Evolutionary conservation across 2,797 vertebrate genomes (phyloP), one percentile per base, ranked within the genome.

Genomic region (Myotis pilosus): DNA sequence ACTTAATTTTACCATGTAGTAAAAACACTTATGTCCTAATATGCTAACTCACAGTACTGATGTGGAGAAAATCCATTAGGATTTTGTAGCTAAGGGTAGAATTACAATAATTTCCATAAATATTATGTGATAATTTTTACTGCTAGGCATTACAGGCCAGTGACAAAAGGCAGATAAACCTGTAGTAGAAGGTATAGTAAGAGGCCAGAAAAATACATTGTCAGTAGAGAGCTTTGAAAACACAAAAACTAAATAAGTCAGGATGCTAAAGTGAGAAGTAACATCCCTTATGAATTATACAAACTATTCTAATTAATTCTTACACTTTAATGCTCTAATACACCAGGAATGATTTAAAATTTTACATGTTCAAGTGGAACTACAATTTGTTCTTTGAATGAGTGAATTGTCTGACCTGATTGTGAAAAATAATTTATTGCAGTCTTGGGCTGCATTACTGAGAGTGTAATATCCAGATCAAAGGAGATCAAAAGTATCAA

Each of bases 1-100:
- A 30, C 94, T 96, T 95, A 84, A 96, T 96, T 96, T 92, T 44
- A 80, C 11, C 20, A 86, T 82, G 36, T 72, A 85, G 68, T 60
- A 89, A 93, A 94, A 94, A 75, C 22, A 57, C 22, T 75, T 22
- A 0, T 74, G 78, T 2, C 53, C 60, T 92, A 20, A 69, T 19
- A 93, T 74, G 5, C 69, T 94, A 81, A 92, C 22, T 13, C 76
- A 75, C 7, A 68, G 1, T 49, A 86, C 53, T 90, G 33, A 38
- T 62, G 15, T 60, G 38, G 80, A 47, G 62, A 78, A 68, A 71
- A 68, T 83, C 90, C 78, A 78, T 41, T 57, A n/a, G 44, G 13
- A 74, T 71, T 95, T 84, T 80, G 75, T 28, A 78, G 16, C n/a
- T 13, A 11, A 23, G 51, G 36, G 5, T 68, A 87, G 53, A 53